Percentiles rank a stretch among this genome's conserved stretches.
These are phyloP conservation scores for Dascyllus trimaculatus DNA, from an alignment of 2,113 vertebrate species.

Conservation along the genomic window DNA sequence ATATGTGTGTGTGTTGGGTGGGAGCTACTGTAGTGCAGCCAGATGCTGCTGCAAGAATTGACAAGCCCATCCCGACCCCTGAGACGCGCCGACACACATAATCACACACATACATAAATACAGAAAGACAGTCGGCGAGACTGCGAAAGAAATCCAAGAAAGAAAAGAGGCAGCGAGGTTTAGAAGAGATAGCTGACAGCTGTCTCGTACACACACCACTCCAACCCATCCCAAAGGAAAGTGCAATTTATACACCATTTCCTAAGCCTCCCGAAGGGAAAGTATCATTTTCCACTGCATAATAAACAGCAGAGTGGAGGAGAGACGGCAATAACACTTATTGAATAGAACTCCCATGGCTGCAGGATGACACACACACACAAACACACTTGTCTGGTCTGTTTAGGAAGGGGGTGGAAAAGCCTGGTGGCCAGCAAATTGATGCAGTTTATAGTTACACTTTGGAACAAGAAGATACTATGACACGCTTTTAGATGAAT, in stretches of 20 bases:
- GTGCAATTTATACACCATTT: conserved; percentile 64
- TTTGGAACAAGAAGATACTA: neutral
- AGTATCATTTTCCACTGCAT: conserved; percentile 66
- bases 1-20: conserved; percentile 14
- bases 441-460: conserved; percentile 15
- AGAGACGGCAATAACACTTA: conserved; percentile 62
- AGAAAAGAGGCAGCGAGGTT: conserved; percentile 11
- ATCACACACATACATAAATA: conserved; percentile 14
- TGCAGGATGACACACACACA: conserved; percentile 36
- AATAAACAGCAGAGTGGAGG: conserved; percentile 61
- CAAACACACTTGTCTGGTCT: neutral
- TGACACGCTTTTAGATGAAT: neutral
- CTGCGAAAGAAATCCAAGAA: neutral
- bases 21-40: conserved; percentile 43
- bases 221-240: conserved; percentile 66
- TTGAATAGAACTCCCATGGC: conserved; percentile 62
- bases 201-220: conserved; percentile 51
- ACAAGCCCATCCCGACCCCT: conserved; percentile 45
- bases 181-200: conserved; percentile 58
- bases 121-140: conserved; percentile 30
- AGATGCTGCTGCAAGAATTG: conserved; percentile 53
- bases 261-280: conserved; percentile 56
- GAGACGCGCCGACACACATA: conserved; percentile 27
- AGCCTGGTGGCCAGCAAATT: neutral
- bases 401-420: conserved; percentile 7